Conservation (phyloP, 2,888 invertebrate species). For the Athripsodes cinereus region DNA sequence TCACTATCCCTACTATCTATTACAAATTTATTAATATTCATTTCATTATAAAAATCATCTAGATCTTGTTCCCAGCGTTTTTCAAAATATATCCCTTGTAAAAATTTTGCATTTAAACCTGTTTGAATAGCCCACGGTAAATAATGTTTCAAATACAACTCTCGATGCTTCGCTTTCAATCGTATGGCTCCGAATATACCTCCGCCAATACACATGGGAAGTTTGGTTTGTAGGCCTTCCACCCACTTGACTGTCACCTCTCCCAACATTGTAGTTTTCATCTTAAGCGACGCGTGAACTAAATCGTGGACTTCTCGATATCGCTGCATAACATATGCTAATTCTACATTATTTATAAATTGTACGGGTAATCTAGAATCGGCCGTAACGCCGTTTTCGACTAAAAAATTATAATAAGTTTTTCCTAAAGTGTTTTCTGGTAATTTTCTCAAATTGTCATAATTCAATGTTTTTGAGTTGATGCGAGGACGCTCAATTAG, state of each 20-base stretch:
- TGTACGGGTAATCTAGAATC: slow-evolving; percentile 86
- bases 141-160: slow-evolving; percentile 68
- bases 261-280: slow-evolving; percentile 91
- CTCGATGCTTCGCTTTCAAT: slow-evolving; percentile 77
- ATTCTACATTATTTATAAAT: slow-evolving; percentile 82
- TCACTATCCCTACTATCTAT: background rate
- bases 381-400: slow-evolving; percentile 82
- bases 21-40: slow-evolving; percentile 61
- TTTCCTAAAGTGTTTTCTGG: slow-evolving; percentile 81
- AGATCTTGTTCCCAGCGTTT: slow-evolving; percentile 88
- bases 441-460: slow-evolving; percentile 61
- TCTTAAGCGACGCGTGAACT: slow-evolving; percentile 82
- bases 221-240: slow-evolving; percentile 88
- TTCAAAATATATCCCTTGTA: slow-evolving; percentile 88
- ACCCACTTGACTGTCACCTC: slow-evolving; percentile 95
- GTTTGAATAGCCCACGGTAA: slow-evolving; percentile 83
- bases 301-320: slow-evolving; percentile 97
- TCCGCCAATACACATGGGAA: slow-evolving; percentile 95
- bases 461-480: slow-evolving; percentile 73
- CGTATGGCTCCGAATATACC: slow-evolving; percentile 89
- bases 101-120: slow-evolving; percentile 66
- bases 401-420: slow-evolving; percentile 78
- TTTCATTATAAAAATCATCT: slow-evolving; percentile 70
- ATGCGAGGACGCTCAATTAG: slow-evolving; percentile 77
- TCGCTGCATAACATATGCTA: slow-evolving; percentile 95